Evolutionary conservation across 2,797 vertebrate genomes (phyloP).

Genomic region (Mycteria americana): DNA sequence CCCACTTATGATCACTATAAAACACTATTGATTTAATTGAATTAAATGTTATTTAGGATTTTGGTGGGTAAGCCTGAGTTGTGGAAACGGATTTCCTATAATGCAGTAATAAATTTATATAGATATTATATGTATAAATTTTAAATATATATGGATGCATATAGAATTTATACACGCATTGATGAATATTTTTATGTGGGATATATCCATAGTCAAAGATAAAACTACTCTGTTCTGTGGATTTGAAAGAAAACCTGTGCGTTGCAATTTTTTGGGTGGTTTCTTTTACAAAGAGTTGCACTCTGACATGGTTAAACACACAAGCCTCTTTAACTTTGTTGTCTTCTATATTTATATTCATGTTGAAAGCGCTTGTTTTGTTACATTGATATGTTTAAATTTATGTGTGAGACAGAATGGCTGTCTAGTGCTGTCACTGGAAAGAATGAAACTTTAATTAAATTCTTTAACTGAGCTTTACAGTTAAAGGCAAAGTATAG

Average conservation of each 20-base stretch:
- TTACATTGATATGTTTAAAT: background rate
- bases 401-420: background rate
- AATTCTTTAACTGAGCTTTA: background rate
- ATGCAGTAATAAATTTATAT: background rate
- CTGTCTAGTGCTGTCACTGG: background rate
- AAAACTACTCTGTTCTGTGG: background rate
- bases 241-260: background rate
- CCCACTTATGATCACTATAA: background rate
- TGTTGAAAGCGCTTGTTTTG: background rate
- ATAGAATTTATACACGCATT: background rate
- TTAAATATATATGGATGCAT: background rate
- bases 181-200: background rate
- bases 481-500: background rate
- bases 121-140: background rate
- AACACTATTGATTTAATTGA: background rate
- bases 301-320: background rate
- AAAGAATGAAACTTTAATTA: background rate
- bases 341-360: background rate
- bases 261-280: background rate
- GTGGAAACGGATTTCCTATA: background rate
- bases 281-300: background rate
- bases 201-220: background rate
- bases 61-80: background rate
- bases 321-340: background rate
- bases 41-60: background rate